Conservation (phyloP, 2,888 invertebrate species). For the Venusia cambrica region DNA sequence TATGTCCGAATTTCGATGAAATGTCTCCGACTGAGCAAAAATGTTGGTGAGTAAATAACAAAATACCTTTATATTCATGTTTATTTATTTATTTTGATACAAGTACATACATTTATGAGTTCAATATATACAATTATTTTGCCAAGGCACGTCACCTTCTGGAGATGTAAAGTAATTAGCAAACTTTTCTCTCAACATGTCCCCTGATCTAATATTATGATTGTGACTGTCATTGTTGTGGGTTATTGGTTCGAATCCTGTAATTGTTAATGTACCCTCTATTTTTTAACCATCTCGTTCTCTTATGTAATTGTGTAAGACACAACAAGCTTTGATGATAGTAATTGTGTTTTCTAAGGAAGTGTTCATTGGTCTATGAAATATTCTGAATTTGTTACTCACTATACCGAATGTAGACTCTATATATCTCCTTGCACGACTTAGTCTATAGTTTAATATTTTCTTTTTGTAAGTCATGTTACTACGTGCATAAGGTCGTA, state of each 20-base stretch:
- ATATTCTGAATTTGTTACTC: constrained; percentile 19
- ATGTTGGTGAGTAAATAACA: constrained; percentile 5
- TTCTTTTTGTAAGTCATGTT: constrained; percentile 3
- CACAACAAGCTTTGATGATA: constrained; percentile 19
- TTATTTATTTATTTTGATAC: constrained; percentile 4
- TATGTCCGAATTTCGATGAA: constrained; percentile 14
- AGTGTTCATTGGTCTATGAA: constrained; percentile 19
- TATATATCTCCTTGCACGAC: constrained; percentile 22
- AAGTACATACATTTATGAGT: constrained; percentile 3
- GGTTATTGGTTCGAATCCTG: constrained; percentile 15
- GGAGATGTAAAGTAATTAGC: background rate
- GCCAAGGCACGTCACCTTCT: constrained; percentile 11
- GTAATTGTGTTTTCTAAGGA: constrained; percentile 10
- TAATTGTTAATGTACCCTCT: constrained; percentile 15
- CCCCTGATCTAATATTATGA: constrained; percentile 16
- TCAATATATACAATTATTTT: constrained; percentile 9
- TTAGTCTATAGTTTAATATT: constrained; percentile 24
- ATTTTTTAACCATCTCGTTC: constrained; percentile 17
- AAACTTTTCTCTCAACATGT: constrained; percentile 13
- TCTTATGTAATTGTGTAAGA: constrained; percentile 18
- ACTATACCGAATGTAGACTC: constrained; percentile 23
- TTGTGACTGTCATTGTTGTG: constrained; percentile 5
- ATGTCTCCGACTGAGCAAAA: constrained; percentile 11
- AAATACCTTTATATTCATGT: constrained; percentile 2
- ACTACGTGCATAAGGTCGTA: constrained; percentile 2